phyloP scores from a whole-genome alignment of 1,140 invertebrate species.

The Babylonia areolata region DNA sequence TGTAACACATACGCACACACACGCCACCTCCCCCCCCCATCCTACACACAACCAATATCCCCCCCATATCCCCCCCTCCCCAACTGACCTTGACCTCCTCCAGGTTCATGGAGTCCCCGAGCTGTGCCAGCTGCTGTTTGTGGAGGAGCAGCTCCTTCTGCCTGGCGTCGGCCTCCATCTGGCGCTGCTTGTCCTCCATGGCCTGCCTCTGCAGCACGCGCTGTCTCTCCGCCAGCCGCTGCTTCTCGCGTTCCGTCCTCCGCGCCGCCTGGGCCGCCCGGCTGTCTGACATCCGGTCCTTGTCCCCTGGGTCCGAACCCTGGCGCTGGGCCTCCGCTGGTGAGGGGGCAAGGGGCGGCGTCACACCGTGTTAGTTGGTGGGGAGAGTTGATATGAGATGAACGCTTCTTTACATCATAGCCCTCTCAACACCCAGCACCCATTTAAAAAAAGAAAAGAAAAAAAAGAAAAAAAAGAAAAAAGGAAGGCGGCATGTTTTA shows the following conservation, averaged over 20 bases:
- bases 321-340: slow-evolving; percentile 39
- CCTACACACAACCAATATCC: not conserved
- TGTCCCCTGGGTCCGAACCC: slow-evolving; percentile 24
- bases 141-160: slow-evolving; percentile 50
- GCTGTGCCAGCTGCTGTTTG: slow-evolving; percentile 43
- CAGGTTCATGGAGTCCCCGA: slow-evolving; percentile 31
- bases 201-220: slow-evolving; percentile 46
- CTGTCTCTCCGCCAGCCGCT: slow-evolving; percentile 48
- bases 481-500: too few relatives aligned
- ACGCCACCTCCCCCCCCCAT: not conserved
- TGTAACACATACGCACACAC: not conserved
- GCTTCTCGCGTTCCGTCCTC: slow-evolving; percentile 44
- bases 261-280: slow-evolving; percentile 43
- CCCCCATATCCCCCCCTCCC: not conserved
- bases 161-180: slow-evolving; percentile 48
- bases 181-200: slow-evolving; percentile 39
- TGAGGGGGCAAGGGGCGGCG: too few relatives aligned
- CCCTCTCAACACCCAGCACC: too few relatives aligned
- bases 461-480: too few relatives aligned
- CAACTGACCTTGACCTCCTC: slow-evolving; percentile 4
- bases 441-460: too few relatives aligned
- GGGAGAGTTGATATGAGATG: too few relatives aligned
- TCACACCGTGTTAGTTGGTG: too few relatives aligned
- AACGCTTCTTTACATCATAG: too few relatives aligned
- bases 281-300: slow-evolving; percentile 36